Base-by-base conservation (phyloP, 2,797 vertebrate species). In the Borostomias antarcticus region DNA sequence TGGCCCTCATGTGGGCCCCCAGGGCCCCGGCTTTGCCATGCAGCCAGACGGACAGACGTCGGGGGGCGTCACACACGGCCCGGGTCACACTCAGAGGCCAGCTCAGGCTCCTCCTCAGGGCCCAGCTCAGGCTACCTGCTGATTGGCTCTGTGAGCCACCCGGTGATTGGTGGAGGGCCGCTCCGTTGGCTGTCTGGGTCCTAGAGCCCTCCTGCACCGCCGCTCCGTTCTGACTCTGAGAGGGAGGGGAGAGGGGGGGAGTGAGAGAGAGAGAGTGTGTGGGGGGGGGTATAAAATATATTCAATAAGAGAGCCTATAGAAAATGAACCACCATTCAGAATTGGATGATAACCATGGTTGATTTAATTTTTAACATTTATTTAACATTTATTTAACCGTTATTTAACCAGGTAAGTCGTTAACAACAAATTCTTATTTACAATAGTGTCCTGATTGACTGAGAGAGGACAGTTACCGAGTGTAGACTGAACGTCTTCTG, bases 41-140 rank as follows among this genome's bases (percentile, higher is more conserved):
- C 84, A 92, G 91, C 84, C 92, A 90, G 80, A 82, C 75, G 89
- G 89, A 90, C 81, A 95, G 90, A 73, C 88, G 89, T 72, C 87
- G 76, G 62, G 96, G 96, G 71, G 92, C 77, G 62, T 88, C 90
- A 83, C 93, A 93, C 89, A 94, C 91, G 56, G 91, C 85, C 74
- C 93, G 89, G 0, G 87, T 91, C 90, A 94, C 93, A 76, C 89
- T 86, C 85, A 95, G 87, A 32, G 96, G 94, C 94, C 95, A 94
- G 86, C 89, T 88, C 89, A 98, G 89, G 62, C 57, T 74, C 86
- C 87, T 95, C 93, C 89, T 84, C 79, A 95, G 82, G 86, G 93
- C 92, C 62, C 93, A 96, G 88, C 90, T 78, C 91, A 94, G 85
- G 94, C 93, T 99, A 98, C 98, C 98, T 98, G 95, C 88, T 63